Evolutionary conservation across 2,888 invertebrate species (phyloP), one percentile per base, ranked within the genome.

Genomic region (Xestoiulus laeticollis): DNA sequence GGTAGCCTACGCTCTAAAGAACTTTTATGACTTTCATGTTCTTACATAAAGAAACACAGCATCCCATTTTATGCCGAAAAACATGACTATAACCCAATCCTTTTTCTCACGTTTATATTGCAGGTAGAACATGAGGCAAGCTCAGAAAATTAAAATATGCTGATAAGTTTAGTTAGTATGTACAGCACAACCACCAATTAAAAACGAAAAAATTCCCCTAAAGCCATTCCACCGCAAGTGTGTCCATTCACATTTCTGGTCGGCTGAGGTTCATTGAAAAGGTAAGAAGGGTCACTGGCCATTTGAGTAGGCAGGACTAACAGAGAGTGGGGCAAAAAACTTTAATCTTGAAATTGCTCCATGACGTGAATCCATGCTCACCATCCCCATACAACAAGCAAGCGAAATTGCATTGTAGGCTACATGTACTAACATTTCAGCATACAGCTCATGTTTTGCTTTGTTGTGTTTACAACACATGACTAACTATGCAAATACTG

Each of bases 191-290:
- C 68, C 22, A 68, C 68, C 68, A 68, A 68, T 26, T 68, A 26
- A 68, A 68, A 68, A 68, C 22, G 16, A 19, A 48, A 26, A 59
- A 68, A 68, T 68, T 68, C 68, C 68, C 68, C 68, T 68, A 68
- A 26, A 68, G 68, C 68, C 26, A 68, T 68, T 68, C 59, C 12
- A 26, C 68, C 68, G 12, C 68, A 68, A 68, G 26, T 68, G 26
- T 68, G 68, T 26, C 2, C 68, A 68, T 68, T 68, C 68, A 68
- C 68, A 26, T 68, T 12, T 68, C 68, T 68, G 68, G 22, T 68
- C 26, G 68, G 68, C 68, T 68, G 68, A 68, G 68, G 68, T 68
- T 68, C 68, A 68, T 68, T 68, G 68, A 26, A 48, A 68, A 68
- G 8, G 68, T 22, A 26, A 68, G 26, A 68, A 22, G 68, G 68